Base-by-base conservation (phyloP, 1,140 invertebrate genomes). In the Augochlora pura region DNA sequence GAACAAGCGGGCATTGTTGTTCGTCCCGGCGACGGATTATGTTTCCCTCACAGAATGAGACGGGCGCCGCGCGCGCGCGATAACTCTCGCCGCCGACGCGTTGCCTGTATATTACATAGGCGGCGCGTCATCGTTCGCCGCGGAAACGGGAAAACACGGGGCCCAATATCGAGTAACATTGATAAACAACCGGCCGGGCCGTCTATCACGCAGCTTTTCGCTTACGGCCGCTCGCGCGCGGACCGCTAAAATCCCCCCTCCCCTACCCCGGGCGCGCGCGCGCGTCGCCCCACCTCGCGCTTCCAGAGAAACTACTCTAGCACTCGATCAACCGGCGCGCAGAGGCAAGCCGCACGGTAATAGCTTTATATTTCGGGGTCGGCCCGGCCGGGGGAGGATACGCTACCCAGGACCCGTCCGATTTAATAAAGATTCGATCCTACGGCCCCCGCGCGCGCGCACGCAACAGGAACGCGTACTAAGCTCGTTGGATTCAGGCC, bases 141-240 rank as follows among this genome's bases (percentile, higher is more conserved):
- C 27, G 27, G 0, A 42, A 65, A 46, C 21, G 46, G 21, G n/a
- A 64, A 54, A 49, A 46, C 63, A 65, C n/a, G 63, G 23, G 8
- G 38, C 38, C 63, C 52, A 75, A 75, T 75, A 75, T 75, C 72
- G 72, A 75, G 32, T 66, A 75, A 75, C 72, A 66, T 66, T 75
- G 72, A 75, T 75, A 75, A 75, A 75, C 52, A 75, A 66, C 72
- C 32, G 72, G 42, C 63, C 63, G 62, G n/a, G 38, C 32, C 72
- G 52, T 75, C 23, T 59, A 66, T 75, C 63, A 75, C 63, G 9
- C 1, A 4, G 49, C 63, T 75, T 66, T 75, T 75, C 72, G 32
- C 72, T 75, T 42, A 69, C 27, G 9, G 42, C 42, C 5, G 8
- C 42, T 8, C 42, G 42, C 12, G 6, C 9, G 9, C 9, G 4